phyloP scores from a whole-genome alignment of 2,888 invertebrate genomes.

The Pediacus dermestoides region DNA sequence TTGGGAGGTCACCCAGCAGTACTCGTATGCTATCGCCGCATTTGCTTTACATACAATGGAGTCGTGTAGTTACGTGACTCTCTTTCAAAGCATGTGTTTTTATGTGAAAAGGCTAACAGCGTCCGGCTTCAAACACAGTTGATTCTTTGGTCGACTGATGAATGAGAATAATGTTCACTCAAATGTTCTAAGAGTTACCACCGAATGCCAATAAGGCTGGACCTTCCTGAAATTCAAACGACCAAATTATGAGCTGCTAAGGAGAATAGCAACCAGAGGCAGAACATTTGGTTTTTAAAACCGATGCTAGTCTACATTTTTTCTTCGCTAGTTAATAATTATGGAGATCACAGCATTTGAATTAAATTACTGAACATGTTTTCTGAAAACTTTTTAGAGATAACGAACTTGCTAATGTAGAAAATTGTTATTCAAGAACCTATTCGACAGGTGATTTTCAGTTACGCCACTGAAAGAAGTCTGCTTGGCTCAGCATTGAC shows the following conservation, averaged over 20 bases:
- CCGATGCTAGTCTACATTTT: too few relatives aligned
- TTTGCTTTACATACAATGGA: constrained; percentile 49
- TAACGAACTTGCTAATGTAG: too few relatives aligned
- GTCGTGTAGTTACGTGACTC: constrained; percentile 47
- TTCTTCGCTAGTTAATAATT: too few relatives aligned
- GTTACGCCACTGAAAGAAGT: constrained; percentile 8
- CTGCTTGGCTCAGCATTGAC: too few relatives aligned
- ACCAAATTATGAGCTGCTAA: constrained; percentile 15
- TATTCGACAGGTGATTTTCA: too few relatives aligned
- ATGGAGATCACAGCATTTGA: too few relatives aligned
- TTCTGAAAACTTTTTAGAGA: too few relatives aligned
- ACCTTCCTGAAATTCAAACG: constrained; percentile 22
- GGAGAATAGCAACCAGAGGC: too few relatives aligned
- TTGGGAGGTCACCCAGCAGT: constrained; percentile 44
- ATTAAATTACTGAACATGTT: too few relatives aligned
- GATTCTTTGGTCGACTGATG: constrained; percentile 37
- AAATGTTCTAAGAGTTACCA: constrained; percentile 33
- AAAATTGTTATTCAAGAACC: too few relatives aligned
- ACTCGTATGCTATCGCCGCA: constrained; percentile 36
- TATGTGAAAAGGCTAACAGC: constrained; percentile 31
- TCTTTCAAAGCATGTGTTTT: constrained; percentile 45
- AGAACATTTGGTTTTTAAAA: too few relatives aligned
- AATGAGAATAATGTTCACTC: constrained; percentile 39
- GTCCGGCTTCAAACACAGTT: constrained; percentile 29
- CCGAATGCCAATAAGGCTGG: constrained; percentile 39